Evolutionary conservation across 2,888 invertebrate genomes (phyloP).

Genomic region (Orgyia antiqua): DNA sequence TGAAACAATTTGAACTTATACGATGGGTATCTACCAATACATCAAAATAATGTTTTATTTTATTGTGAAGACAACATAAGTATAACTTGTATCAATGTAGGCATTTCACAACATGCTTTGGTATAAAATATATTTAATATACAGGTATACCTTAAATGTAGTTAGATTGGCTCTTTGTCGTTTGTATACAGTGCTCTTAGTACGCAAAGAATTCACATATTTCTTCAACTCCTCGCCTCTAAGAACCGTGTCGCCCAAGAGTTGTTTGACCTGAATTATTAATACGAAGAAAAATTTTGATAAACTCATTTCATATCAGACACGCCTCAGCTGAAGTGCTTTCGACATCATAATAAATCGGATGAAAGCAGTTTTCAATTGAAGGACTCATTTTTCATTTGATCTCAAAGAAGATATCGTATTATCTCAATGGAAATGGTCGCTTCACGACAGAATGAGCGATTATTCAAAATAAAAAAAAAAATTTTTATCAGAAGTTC

Average conservation of each 20-base stretch:
- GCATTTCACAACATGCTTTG: too few relatives aligned
- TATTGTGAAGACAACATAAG: too few relatives aligned
- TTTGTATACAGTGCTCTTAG: constrained; percentile 89
- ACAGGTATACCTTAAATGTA: constrained; percentile 81
- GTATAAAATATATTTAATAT: too few relatives aligned
- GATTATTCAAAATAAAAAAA: constrained; percentile 55
- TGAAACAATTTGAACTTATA: too few relatives aligned
- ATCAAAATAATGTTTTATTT: too few relatives aligned
- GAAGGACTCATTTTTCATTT: too few relatives aligned
- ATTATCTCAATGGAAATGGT: constrained; percentile 37
- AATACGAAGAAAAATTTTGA: too few relatives aligned
- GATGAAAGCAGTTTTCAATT: constrained; percentile 31
- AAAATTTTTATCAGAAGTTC: too few relatives aligned
- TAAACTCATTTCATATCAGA: too few relatives aligned
- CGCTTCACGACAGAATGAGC: constrained; percentile 47
- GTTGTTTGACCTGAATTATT: constrained; percentile 56
- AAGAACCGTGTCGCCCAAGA: constrained; percentile 82
- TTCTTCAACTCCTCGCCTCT: constrained; percentile 91
- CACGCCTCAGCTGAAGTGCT: too few relatives aligned
- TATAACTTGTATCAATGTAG: too few relatives aligned
- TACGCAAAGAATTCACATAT: constrained; percentile 88
- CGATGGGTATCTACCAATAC: too few relatives aligned
- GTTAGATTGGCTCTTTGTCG: constrained; percentile 87
- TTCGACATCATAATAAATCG: constrained; percentile 14
- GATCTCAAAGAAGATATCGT: neutral